Conservation (phyloP, 2,113 vertebrate genomes). For the Cephalopholis sonnerati region DNA sequence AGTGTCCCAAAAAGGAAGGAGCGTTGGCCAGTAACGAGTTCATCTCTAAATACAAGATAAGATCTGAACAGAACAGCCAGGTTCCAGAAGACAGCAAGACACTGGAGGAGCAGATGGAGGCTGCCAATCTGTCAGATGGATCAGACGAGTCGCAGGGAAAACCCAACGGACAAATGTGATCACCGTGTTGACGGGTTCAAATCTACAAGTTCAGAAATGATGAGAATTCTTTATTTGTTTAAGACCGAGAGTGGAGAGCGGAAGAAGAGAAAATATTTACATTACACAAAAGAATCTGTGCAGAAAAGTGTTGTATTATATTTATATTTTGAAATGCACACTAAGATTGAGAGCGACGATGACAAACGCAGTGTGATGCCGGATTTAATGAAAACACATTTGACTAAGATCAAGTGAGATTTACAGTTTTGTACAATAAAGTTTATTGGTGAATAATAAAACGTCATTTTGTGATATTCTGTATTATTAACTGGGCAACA, state of each 20-base stretch:
- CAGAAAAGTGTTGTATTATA: conserved; percentile 18
- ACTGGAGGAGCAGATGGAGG: conserved; percentile 61
- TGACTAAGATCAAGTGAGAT: conserved; percentile 35
- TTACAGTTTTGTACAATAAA: conserved; percentile 67
- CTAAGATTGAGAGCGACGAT: not conserved
- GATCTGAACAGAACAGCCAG: conserved; percentile 19
- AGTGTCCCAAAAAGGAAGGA: conserved; percentile 74
- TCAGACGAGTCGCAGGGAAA: conserved; percentile 33
- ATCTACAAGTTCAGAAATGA: conserved; percentile 1
- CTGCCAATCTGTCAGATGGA: conserved; percentile 55
- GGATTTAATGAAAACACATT: conserved; percentile 25
- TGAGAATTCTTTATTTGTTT: not conserved
- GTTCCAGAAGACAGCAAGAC: conserved; percentile 12
- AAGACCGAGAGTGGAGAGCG: not conserved
- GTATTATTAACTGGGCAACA: not conserved
- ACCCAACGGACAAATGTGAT: conserved; percentile 69
- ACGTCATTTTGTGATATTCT: not conserved
- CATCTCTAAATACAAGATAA: conserved; percentile 77
- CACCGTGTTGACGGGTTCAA: not conserved
- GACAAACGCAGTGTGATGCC: not conserved
- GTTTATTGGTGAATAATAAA: conserved; percentile 35
- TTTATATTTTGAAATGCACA: conserved; percentile 53
- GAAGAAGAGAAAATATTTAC: not conserved
- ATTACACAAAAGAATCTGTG: not conserved
- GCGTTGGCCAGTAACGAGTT: conserved; percentile 85